Evolutionary conservation across 2,888 invertebrate genomes (phyloP).

Genomic region (Scelioninae gen. 1): DNA sequence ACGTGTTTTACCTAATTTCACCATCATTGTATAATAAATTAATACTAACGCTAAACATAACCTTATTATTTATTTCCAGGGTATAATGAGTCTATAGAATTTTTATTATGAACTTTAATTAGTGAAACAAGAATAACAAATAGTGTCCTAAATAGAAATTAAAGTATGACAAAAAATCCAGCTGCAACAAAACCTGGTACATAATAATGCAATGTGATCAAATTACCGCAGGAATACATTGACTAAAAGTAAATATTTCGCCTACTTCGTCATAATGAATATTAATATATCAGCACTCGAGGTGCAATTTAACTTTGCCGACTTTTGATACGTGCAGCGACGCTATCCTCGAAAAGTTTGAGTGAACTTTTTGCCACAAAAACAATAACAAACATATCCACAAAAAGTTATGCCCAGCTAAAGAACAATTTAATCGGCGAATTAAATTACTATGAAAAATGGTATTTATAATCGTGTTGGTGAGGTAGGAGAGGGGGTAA

Average conservation of each 20-base stretch:
- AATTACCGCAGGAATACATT: neutral
- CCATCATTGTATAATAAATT: no score
- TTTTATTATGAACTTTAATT: no score
- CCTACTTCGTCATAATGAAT: constrained; percentile 37
- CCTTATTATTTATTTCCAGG: no score
- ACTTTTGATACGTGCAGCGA: constrained; percentile 37
- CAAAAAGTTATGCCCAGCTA: constrained; percentile 10
- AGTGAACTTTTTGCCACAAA: constrained; percentile 19
- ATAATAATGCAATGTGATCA: neutral
- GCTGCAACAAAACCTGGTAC: neutral
- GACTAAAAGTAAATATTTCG: constrained; percentile 17
- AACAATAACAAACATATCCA: constrained; percentile 34
- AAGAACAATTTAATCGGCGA: constrained; percentile 15
- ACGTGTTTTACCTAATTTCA: no score
- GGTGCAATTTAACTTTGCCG: constrained; percentile 39
- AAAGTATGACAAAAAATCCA: neutral
- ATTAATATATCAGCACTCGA: constrained; percentile 31
- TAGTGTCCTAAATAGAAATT: no score
- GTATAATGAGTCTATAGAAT: no score
- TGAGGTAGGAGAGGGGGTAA: no score
- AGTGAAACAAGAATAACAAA: no score
- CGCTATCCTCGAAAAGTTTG: constrained; percentile 16
- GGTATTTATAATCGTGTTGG: no score
- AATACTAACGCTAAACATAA: no score
- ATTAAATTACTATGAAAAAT: constrained; percentile 3